Evolutionary conservation across 2,113 vertebrate species (phyloP).

Genomic region (Rhegmatorhina hoffmannsi): DNA sequence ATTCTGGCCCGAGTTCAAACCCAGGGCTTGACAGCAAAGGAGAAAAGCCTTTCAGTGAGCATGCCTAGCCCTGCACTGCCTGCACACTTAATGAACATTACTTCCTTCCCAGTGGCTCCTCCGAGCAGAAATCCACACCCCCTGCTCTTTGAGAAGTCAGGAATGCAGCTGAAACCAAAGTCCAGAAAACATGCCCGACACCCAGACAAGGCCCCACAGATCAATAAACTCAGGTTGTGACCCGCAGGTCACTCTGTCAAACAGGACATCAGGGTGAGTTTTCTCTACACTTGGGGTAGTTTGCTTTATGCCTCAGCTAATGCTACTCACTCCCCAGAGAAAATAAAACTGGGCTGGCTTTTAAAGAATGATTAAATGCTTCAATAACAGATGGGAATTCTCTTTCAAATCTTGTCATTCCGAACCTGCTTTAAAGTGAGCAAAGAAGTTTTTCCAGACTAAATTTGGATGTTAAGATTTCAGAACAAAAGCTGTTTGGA

Average conservation of each 20-base stretch:
- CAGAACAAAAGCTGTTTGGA: background rate
- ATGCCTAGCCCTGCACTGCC: constrained; percentile 81
- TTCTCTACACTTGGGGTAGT: constrained; percentile 66
- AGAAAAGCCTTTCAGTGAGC: constrained; percentile 79
- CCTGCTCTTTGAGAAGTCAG: constrained; percentile 78
- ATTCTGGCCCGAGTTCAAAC: constrained; percentile 82
- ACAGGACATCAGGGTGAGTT: constrained; percentile 66
- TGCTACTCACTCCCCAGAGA: constrained; percentile 48
- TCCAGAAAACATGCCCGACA: constrained; percentile 74
- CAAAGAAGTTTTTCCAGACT: background rate
- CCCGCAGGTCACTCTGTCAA: constrained; percentile 75
- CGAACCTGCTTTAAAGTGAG: background rate
- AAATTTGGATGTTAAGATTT: background rate
- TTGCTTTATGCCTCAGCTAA: constrained; percentile 72
- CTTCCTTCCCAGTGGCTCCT: constrained; percentile 87
- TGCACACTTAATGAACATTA: constrained; percentile 85
- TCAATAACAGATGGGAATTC: constrained; percentile 47
- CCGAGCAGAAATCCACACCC: constrained; percentile 77
- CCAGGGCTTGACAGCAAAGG: constrained; percentile 80
- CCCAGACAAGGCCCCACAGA: constrained; percentile 71
- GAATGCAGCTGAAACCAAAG: constrained; percentile 83
- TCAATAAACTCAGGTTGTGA: constrained; percentile 80
- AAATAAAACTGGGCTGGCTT: constrained; percentile 63
- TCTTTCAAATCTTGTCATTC: constrained; percentile 13
- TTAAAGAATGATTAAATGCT: constrained; percentile 50